A percentile compares a stretch with the other conserved stretches of the same genome.
Conservation (phyloP, 2,888 invertebrate species). For the Actias luna region DNA sequence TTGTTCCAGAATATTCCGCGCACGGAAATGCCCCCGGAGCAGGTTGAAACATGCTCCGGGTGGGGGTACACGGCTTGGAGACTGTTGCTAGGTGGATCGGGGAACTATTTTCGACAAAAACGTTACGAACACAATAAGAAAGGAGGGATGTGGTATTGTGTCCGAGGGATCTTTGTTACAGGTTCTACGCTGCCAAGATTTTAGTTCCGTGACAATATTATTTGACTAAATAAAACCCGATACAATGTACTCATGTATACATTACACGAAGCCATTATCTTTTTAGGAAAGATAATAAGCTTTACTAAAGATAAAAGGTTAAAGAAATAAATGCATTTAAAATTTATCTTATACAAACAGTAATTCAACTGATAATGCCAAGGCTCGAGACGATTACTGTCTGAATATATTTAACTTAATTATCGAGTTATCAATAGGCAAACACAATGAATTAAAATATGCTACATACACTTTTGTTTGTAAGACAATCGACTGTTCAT, state of each 20-base stretch:
- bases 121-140: constrained; percentile 11
- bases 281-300: constrained; percentile 4
- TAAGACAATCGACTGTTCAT: constrained; percentile 17
- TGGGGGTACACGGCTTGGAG: constrained; percentile 1
- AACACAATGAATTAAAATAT: background rate
- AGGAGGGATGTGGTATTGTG: constrained; percentile 5
- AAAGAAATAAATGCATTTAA: constrained; percentile 14
- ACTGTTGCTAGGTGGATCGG: constrained; percentile 11
- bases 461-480: background rate
- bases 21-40: background rate
- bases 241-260: background rate
- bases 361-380: constrained; percentile 22
- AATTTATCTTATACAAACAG: constrained; percentile 25
- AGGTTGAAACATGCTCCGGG: constrained; percentile 14
- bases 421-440: background rate
- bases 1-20: constrained; percentile 5
- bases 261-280: background rate
- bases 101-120: constrained; percentile 8
- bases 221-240: background rate
- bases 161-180: constrained; percentile 7
- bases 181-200: background rate
- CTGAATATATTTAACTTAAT: background rate
- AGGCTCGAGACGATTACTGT: background rate
- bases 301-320: background rate
- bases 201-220: constrained; percentile 1